A percentile compares a stretch with the other conserved stretches of the same genome.
phyloP scores from a whole-genome alignment of 2,888 invertebrate genomes.

The Gymnosoma rotundatum region DNA sequence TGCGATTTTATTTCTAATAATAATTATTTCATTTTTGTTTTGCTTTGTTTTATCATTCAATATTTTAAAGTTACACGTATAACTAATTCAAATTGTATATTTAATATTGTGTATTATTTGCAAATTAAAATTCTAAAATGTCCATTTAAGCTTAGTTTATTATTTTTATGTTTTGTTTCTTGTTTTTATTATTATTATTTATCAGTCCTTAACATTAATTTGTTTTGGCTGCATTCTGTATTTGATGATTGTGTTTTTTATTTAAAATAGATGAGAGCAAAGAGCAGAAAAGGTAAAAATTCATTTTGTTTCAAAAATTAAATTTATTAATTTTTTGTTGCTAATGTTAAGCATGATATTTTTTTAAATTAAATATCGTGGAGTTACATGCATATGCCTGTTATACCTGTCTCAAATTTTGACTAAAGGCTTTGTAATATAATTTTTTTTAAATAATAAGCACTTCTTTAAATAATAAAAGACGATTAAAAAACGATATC shows the following conservation, averaged over 20 bases:
- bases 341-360: constrained; percentile 54
- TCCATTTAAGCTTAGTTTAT: constrained; percentile 49
- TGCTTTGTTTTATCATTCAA: constrained; percentile 47
- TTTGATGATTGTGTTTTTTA: constrained; percentile 17
- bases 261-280: constrained; percentile 13
- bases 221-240: constrained; percentile 48
- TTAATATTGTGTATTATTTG: constrained; percentile 52
- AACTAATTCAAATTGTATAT: constrained; percentile 60
- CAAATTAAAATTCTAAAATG: constrained; percentile 58
- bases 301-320: constrained; percentile 45
- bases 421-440: not conserved
- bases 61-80: constrained; percentile 58
- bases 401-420: constrained; percentile 16
- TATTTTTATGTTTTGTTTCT: constrained; percentile 22
- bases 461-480: constrained; percentile 6
- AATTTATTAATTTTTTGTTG: constrained; percentile 25
- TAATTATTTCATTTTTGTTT: constrained; percentile 27
- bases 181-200: constrained; percentile 4
- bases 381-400: constrained; percentile 42
- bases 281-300: constrained; percentile 44
- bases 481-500: constrained; percentile 19
- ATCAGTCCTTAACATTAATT: constrained; percentile 52
- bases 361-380: constrained; percentile 2
- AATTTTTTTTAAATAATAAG: constrained; percentile 10
- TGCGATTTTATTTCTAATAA: constrained; percentile 57